phyloP scores from a whole-genome alignment of 1,140 invertebrate genomes.

The Saxidomus purpurata region DNA sequence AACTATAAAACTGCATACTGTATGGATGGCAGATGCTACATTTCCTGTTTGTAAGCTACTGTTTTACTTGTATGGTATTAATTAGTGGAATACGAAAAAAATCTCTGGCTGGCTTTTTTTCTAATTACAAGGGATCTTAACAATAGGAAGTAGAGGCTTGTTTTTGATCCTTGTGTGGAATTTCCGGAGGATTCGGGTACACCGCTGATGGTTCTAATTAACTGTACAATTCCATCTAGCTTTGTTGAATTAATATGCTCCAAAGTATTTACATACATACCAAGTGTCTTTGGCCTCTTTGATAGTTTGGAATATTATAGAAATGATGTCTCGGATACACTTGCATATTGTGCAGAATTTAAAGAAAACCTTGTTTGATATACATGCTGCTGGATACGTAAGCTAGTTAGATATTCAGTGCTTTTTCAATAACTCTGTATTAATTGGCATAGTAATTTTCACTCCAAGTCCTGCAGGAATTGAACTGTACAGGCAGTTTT shows the following conservation, averaged over 20 bases:
- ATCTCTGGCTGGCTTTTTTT: background rate
- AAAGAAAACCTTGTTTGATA: too few relatives aligned
- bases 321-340: too few relatives aligned
- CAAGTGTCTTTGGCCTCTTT: too few relatives aligned
- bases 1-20: background rate
- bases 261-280: too few relatives aligned
- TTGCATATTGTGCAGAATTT: too few relatives aligned
- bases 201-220: background rate
- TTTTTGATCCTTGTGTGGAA: background rate
- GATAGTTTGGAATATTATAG: too few relatives aligned
- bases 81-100: slow-evolving; percentile 11
- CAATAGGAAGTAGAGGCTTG: slow-evolving; percentile 7
- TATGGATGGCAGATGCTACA: background rate
- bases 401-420: too few relatives aligned
- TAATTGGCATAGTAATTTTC: too few relatives aligned
- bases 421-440: too few relatives aligned
- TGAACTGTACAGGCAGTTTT: too few relatives aligned
- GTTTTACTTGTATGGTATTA: slow-evolving; percentile 10
- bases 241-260: background rate
- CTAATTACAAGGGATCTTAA: background rate
- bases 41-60: background rate
- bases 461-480: too few relatives aligned
- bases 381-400: too few relatives aligned
- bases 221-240: background rate
- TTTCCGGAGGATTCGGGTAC: background rate